Evolutionary conservation across 2,888 invertebrate genomes (phyloP).

Genomic region (Margaritifera margaritifera): DNA sequence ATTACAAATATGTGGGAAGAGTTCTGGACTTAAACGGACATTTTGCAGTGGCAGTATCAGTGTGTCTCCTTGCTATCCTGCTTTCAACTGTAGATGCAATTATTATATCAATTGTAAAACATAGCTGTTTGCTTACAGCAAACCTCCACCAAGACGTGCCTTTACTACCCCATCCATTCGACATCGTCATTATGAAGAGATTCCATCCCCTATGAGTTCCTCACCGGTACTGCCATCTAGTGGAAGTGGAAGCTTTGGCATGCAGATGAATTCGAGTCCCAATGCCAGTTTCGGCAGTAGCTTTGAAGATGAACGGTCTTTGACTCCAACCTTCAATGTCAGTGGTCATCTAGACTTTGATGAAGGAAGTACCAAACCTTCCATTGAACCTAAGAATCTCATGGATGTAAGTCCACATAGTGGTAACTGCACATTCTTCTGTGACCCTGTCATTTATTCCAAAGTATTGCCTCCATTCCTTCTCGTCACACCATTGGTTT

Average conservation of each 20-base stretch:
- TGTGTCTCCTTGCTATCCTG: neutral
- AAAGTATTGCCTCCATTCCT: too few relatives aligned
- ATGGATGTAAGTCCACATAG: slow-evolving; percentile 44
- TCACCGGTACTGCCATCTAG: slow-evolving; percentile 43
- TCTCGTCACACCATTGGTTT: too few relatives aligned
- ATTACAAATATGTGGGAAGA: too few relatives aligned
- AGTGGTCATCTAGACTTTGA: slow-evolving; percentile 23
- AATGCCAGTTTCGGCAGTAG: slow-evolving; percentile 44
- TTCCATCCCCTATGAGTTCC: slow-evolving; percentile 53
- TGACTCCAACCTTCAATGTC: slow-evolving; percentile 46
- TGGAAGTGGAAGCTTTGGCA: neutral
- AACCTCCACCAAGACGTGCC: slow-evolving; percentile 50
- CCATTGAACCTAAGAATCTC: slow-evolving; percentile 65
- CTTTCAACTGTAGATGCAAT: slow-evolving; percentile 4
- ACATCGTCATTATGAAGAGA: slow-evolving; percentile 44
- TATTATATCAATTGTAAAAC: neutral
- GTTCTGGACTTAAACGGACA: too few relatives aligned
- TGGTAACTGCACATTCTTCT: too few relatives aligned
- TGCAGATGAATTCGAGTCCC: slow-evolving; percentile 20
- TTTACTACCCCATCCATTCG: slow-evolving; percentile 58
- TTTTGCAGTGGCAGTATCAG: too few relatives aligned
- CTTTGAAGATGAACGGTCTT: slow-evolving; percentile 54
- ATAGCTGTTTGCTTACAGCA: slow-evolving; percentile 18
- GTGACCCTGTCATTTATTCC: too few relatives aligned
- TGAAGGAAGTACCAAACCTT: slow-evolving; percentile 37